Conservation (phyloP, 2,888 invertebrate genomes). For the Phrixothrix hirtus region DNA sequence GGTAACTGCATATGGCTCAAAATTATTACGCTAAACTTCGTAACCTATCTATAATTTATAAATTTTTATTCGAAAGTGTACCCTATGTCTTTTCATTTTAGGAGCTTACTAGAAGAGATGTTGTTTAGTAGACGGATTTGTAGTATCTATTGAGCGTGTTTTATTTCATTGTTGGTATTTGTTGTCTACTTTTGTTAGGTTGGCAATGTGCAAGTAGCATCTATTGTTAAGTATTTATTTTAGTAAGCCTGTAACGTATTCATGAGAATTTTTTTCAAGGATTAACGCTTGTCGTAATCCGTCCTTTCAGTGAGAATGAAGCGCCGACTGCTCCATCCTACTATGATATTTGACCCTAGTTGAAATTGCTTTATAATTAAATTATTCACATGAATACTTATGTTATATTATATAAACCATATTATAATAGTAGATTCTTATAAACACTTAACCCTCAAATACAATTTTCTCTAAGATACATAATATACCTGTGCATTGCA, state of each 20-base stretch:
- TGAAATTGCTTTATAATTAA: conserved; percentile 42
- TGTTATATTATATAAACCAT: neutral
- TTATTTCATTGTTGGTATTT: conserved; percentile 58
- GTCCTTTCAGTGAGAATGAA: conserved; percentile 40
- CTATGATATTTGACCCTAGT: conserved; percentile 36
- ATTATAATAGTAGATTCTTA: no score
- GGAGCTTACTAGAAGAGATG: conserved; percentile 45
- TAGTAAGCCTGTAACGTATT: conserved; percentile 54
- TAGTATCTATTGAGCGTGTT: conserved; percentile 58
- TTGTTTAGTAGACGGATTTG: conserved; percentile 55
- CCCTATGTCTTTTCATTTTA: no score
- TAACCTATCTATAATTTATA: conserved; percentile 8
- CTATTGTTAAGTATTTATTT: conserved; percentile 57
- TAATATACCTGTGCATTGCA: no score
- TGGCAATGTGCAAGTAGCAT: conserved; percentile 56
- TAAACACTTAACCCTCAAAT: no score
- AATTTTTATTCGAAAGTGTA: conserved; percentile 5
- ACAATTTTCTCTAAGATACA: no score
- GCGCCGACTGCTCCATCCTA: conserved; percentile 27
- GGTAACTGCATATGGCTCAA: conserved; percentile 49
- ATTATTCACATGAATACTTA: conserved; percentile 26
- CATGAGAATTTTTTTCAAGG: conserved; percentile 53
- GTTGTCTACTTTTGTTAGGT: conserved; percentile 56
- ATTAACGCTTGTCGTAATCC: conserved; percentile 50
- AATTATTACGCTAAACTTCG: conserved; percentile 52